These are phyloP conservation scores for Brachyptera risi DNA, from an alignment of 2,888 invertebrate genomes.

Conservation along the genomic window DNA sequence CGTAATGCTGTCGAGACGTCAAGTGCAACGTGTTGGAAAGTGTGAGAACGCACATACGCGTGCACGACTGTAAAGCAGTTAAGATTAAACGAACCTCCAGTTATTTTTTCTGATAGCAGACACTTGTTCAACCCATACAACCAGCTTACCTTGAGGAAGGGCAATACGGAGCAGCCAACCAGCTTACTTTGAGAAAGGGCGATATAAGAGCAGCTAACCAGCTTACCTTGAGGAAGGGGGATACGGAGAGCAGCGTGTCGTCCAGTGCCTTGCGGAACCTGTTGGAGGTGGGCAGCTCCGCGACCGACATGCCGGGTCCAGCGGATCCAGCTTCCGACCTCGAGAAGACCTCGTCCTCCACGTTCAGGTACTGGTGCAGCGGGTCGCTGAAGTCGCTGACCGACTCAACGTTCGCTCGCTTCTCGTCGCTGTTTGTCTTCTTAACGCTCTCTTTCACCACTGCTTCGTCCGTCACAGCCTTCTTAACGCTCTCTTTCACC, in stretches of 20 bases:
- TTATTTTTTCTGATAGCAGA: too few relatives aligned
- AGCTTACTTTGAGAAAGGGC: conserved; percentile 63
- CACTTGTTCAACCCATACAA: too few relatives aligned
- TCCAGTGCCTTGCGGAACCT: conserved; percentile 70
- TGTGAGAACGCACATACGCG: too few relatives aligned
- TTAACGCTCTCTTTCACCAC: conserved; percentile 22
- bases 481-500: neutral
- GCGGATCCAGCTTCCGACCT: neutral
- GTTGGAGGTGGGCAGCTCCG: conserved; percentile 59
- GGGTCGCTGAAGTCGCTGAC: conserved; percentile 83
- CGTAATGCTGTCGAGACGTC: too few relatives aligned
- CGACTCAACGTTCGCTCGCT: conserved; percentile 44
- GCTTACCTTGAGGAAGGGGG: conserved; percentile 68
- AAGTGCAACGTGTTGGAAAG: too few relatives aligned
- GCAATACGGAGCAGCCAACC: conserved; percentile 66
- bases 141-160: conserved; percentile 59
- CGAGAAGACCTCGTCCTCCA: conserved; percentile 45
- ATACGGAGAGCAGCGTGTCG: conserved; percentile 72
- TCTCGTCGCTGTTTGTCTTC: conserved; percentile 31
- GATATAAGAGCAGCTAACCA: conserved; percentile 61
- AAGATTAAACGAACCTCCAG: too few relatives aligned
- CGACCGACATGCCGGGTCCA: conserved; percentile 42
- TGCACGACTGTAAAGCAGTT: too few relatives aligned
- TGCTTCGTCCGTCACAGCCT: neutral
- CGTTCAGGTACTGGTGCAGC: conserved; percentile 54